A percentile compares a stretch with the other conserved stretches of the same genome.
Conservation (phyloP, 2,113 vertebrate genomes). For the Galeopterus variegatus region DNA sequence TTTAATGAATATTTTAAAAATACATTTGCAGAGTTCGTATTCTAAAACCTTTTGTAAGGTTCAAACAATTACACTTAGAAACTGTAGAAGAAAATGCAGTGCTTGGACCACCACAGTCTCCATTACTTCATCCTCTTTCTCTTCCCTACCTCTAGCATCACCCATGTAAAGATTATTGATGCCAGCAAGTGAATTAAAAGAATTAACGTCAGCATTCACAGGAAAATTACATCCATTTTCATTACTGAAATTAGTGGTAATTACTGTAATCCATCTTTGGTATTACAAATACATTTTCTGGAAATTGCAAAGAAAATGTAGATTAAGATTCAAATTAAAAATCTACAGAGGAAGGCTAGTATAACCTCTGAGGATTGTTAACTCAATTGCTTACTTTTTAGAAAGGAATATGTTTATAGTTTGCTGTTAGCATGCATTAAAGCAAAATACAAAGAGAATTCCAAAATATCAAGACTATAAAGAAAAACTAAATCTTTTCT, state of each 20-base stretch:
- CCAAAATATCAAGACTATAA: slow-evolving; percentile 35
- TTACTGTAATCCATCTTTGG: slow-evolving; percentile 47
- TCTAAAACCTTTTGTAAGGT: slow-evolving; percentile 17
- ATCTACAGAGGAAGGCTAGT: neutral
- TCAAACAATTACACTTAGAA: slow-evolving; percentile 1
- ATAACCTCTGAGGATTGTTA: neutral
- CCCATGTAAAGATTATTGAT: neutral
- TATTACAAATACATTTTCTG: slow-evolving; percentile 53
- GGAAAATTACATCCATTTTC: slow-evolving; percentile 58
- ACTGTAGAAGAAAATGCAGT: neutral
- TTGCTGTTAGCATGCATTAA: neutral
- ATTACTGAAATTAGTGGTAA: slow-evolving; percentile 48
- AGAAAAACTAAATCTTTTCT: neutral
- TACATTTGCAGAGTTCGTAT: neutral
- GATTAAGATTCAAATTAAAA: slow-evolving; percentile 57
- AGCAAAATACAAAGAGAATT: neutral
- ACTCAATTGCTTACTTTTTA: slow-evolving; percentile 33
- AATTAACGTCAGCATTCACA: slow-evolving; percentile 50
- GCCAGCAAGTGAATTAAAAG: slow-evolving; percentile 29
- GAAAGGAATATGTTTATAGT: slow-evolving; percentile 30
- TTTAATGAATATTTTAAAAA: slow-evolving; percentile 63
- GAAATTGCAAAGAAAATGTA: slow-evolving; percentile 54
- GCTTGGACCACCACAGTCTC: neutral
- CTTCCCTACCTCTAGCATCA: neutral
- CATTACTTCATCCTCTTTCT: neutral